phyloP scores from a whole-genome alignment of 2,113 vertebrate species.

The Tinamus guttatus region DNA sequence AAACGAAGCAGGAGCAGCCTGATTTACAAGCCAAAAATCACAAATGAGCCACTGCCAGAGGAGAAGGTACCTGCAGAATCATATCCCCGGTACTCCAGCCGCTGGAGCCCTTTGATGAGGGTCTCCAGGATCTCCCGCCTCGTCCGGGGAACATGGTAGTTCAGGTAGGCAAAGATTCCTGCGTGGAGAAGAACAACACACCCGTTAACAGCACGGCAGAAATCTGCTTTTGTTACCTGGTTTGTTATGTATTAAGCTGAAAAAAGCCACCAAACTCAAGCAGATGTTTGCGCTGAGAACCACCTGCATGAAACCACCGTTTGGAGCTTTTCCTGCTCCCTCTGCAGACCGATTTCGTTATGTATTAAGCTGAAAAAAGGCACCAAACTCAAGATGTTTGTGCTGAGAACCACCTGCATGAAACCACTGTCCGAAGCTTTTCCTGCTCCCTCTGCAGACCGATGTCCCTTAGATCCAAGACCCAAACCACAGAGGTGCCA shows the following conservation, averaged over 20 bases:
- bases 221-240: not conserved
- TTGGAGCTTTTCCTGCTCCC: not conserved
- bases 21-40: fast-evolving
- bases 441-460: not conserved
- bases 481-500: not conserved
- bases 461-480: fast-evolving
- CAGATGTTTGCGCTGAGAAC: fast-evolving
- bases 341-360: not conserved
- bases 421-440: fast-evolving
- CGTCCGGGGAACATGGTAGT: slow-evolving; percentile 96
- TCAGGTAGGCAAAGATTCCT: slow-evolving; percentile 99
- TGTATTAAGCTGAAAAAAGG: fast-evolving
- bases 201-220: not conserved
- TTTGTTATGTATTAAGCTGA: fast-evolving
- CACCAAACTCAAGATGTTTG: not conserved
- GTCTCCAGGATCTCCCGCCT: slow-evolving; percentile 96
- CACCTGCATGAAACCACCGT: fast-evolving
- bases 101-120: slow-evolving; percentile 93
- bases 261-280: not conserved
- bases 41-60: fast-evolving
- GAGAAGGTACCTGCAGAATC: slow-evolving; percentile 90
- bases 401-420: not conserved
- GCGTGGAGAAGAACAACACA: not conserved
- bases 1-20: fast-evolving
- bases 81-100: slow-evolving; percentile 97